phyloP scores from a whole-genome alignment of 2,888 invertebrate species.

The Branchellion lobata region DNA sequence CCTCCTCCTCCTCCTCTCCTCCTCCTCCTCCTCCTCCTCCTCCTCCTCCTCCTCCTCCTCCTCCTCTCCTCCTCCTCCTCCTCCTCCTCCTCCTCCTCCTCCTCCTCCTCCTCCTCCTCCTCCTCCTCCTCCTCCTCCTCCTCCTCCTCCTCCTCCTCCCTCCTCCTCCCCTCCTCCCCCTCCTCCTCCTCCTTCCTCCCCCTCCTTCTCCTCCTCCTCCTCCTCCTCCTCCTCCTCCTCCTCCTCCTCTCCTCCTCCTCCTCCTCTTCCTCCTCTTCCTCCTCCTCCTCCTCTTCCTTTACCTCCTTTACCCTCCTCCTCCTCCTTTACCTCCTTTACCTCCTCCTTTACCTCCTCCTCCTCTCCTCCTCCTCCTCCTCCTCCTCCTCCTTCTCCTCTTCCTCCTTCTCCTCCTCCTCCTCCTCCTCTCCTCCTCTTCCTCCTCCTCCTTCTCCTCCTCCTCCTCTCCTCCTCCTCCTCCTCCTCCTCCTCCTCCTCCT shows the following conservation, averaged over 20 bases:
- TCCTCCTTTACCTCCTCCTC: no score
- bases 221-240: background rate
- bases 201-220: background rate
- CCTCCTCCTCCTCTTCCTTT: background rate
- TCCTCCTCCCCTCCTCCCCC: background rate
- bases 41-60: background rate
- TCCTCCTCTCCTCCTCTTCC: background rate
- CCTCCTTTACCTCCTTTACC: no score
- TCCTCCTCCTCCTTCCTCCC: background rate
- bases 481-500: no score
- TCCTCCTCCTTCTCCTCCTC: background rate
- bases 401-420: background rate
- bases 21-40: background rate
- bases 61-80: background rate
- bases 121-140: background rate
- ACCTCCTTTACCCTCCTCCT: no score
- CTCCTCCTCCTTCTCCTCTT: background rate
- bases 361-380: background rate
- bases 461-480: no score
- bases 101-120: background rate
- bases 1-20: slow-evolving; percentile 35
- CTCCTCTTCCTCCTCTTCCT: background rate
- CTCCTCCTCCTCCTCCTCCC: background rate
- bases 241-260: background rate
- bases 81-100: background rate